Base-by-base conservation (phyloP, 2,113 vertebrate genomes). In the Sinosuthora webbiana region DNA sequence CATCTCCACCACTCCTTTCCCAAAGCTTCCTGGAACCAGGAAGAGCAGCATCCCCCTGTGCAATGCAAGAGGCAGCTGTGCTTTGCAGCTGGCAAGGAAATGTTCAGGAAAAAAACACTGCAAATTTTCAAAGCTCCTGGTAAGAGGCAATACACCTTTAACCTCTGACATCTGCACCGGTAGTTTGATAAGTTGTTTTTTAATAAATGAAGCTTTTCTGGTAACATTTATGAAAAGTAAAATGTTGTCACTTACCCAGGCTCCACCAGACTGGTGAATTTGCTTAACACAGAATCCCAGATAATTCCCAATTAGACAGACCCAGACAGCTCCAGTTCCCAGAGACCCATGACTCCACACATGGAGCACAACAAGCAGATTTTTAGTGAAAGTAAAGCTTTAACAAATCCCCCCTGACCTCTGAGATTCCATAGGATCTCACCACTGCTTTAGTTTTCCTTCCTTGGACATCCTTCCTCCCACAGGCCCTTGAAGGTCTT, bases 351-450 rank as follows among this genome's bases (percentile, higher is more conserved):
- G 28, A 41, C 10, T 83, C 2, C 1, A 53, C 20, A 15, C 19
- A 7, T 1, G 2, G 20, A 44, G 22, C 22, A 35, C 45, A 28
- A 16, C 4, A 10, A 53, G 14, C 1, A 16, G 55, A 18, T 6
- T 75, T 78, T 50, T 9, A 27, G 25, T 7, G 10, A 69, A 2
- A 6, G 23, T 14, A 31, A 44, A 62, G 64, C 18, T 44, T 71
- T 63, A 82, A 63, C 11, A 44, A 30, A 69, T 39, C 33, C 55
- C 13, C 24, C 11, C 2, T 1, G 3, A 19, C 15, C 42, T 67
- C 33, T 30, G 6, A 37, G 39, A 45, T 15, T 35, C 41, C 31
- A 8, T 2, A 19, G 69, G 14, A 50, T 63, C 10, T 69, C 33
- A 19, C 12, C 10, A 3, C 24, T 52, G 33, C 23, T 33, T 44